phyloP scores from a whole-genome alignment of 1,140 invertebrate species.

The Drosophila quadrilineata region DNA sequence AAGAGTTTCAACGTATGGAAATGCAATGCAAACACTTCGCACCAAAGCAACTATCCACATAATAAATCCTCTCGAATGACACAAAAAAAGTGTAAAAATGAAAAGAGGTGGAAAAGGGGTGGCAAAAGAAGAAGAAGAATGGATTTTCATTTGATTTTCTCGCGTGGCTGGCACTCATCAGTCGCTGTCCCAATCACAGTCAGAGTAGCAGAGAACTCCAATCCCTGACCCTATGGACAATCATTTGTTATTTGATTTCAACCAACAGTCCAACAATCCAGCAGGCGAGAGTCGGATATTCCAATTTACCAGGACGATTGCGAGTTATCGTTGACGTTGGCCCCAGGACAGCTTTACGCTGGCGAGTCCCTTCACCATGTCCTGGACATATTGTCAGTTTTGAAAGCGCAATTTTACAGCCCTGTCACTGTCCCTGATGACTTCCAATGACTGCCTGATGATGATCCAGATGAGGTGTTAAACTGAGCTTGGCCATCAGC shows the following conservation, averaged over 20 bases:
- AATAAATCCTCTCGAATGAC: slow-evolving; percentile 32
- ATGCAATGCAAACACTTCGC: slow-evolving; percentile 24
- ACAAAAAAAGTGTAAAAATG: not conserved
- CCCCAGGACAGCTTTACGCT: slow-evolving; percentile 10
- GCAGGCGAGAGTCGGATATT: slow-evolving; percentile 26
- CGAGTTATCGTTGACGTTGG: slow-evolving; percentile 35
- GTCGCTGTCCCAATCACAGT: slow-evolving; percentile 49
- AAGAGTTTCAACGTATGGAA: no score
- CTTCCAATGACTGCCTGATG: no score
- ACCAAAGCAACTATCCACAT: slow-evolving; percentile 22
- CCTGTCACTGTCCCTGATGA: slow-evolving; percentile 19
- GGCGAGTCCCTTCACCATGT: not conserved
- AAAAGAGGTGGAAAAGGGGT: no score
- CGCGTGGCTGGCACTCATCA: slow-evolving; percentile 43
- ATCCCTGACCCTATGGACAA: slow-evolving; percentile 38
- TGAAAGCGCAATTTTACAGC: slow-evolving; percentile 33
- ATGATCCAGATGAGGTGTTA: slow-evolving; percentile 38
- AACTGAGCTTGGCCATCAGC: not conserved
- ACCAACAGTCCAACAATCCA: slow-evolving; percentile 19
- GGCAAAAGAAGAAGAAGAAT: slow-evolving; percentile 10
- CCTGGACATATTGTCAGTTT: slow-evolving; percentile 30
- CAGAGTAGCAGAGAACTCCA: slow-evolving; percentile 3
- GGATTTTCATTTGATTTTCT: slow-evolving; percentile 53
- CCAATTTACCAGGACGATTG: slow-evolving; percentile 48
- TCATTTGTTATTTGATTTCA: slow-evolving; percentile 74